Conservation (phyloP, 2,113 vertebrate genomes). For the Peromyscus leucopus region DNA sequence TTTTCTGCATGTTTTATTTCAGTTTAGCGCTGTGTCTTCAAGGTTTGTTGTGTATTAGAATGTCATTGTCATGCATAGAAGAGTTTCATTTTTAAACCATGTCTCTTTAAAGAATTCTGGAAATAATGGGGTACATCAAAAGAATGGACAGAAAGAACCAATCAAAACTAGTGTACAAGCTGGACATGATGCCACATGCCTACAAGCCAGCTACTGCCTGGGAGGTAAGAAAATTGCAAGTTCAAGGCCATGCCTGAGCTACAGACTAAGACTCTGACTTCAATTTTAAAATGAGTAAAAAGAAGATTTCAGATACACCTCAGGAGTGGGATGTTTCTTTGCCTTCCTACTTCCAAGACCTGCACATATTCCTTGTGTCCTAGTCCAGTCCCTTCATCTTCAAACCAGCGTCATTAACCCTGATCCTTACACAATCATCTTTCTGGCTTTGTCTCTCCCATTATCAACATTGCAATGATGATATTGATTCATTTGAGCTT, state of each 20-base stretch:
- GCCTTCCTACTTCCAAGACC: background rate
- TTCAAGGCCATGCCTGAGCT: background rate
- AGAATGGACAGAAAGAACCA: background rate
- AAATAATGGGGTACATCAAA: no score
- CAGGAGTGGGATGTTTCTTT: background rate
- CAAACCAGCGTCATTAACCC: background rate
- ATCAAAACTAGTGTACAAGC: background rate
- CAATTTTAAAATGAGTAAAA: background rate
- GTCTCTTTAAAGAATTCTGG: slow-evolving; percentile 26
- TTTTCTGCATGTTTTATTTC: background rate
- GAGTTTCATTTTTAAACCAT: background rate
- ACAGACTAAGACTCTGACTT: background rate
- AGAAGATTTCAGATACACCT: no score
- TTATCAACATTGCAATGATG: background rate
- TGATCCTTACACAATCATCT: background rate
- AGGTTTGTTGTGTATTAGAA: background rate
- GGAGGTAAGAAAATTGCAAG: no score
- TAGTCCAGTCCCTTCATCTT: background rate
- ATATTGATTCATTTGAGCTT: background rate
- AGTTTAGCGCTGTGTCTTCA: background rate
- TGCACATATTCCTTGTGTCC: background rate
- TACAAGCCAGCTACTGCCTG: background rate
- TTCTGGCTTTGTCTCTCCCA: background rate
- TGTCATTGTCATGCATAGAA: background rate
- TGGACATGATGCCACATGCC: no score